Percentiles rank a stretch among this genome's conserved stretches.
Conservation (phyloP, 2,888 invertebrate genomes). For the Sphinx pinastri region DNA sequence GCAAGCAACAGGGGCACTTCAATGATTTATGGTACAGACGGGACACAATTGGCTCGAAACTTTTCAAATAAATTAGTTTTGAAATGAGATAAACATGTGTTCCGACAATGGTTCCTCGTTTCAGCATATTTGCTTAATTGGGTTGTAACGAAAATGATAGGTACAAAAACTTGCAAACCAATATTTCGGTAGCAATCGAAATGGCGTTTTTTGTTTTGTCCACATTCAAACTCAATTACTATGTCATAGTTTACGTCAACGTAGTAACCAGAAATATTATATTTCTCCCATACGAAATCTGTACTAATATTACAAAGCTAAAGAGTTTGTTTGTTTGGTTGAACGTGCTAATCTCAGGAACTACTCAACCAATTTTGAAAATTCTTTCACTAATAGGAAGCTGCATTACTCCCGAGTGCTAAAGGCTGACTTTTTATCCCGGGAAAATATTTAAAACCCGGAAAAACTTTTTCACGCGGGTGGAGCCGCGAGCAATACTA, state of each 20-base stretch:
- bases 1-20: conserved; percentile 75
- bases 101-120: conserved; percentile 31
- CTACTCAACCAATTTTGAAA: no score
- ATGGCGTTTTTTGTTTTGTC: not conserved
- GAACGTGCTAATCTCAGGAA: no score
- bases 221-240: not conserved
- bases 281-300: no score
- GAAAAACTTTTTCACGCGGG: no score
- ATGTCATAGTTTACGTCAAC: not conserved
- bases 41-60: conserved; percentile 72
- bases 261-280: not conserved
- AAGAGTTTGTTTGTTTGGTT: no score
- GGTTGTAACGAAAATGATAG: conserved; percentile 19
- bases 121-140: conserved; percentile 27
- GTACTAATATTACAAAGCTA: no score
- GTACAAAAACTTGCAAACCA: not conserved
- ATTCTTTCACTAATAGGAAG: no score
- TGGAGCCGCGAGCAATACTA: no score
- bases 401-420: no score
- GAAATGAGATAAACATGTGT: conserved; percentile 75
- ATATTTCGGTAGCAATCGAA: not conserved
- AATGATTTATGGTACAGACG: conserved; percentile 76
- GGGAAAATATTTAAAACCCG: no score
- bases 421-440: no score
- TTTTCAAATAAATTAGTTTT: conserved; percentile 77